Evolutionary conservation across 2,113 vertebrate genomes (phyloP), one percentile per base, ranked within the genome.

Genomic region (Clarias batrachus): DNA sequence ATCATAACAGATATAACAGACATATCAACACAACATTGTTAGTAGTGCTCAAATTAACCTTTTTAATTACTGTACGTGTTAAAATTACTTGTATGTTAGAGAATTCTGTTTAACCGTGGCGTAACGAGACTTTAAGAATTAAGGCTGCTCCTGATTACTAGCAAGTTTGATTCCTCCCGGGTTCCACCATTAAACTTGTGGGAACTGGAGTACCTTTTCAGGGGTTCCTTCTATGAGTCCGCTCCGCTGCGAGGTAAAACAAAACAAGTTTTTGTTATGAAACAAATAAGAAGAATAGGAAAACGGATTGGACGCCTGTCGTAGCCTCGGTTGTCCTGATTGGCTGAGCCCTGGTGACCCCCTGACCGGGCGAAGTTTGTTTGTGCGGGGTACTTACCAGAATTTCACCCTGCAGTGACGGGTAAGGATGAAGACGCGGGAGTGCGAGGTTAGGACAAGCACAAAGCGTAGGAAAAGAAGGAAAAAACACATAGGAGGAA

Each of bases 381-480:
- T 91, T 91, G 88, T 91, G 87, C 86, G 88, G 90, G 93, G 96
- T 99, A 99, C 97, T 99, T 97, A 99, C 97, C 97, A 98, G 92
- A 90, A 98, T 97, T 94, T 99, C 97, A 94, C 97, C 97, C 97
- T 98, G 97, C 94, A 89, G 89, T 93, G 89, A 92, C 27, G 87
- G 82, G 87, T 88, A 94, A 92, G 89, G 93, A 59, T 82, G 88
- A 92, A 93, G 92, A 59, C 14, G n/a, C 33, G 89, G 73, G 73
- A 33, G 41, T 33, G 48, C 48, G 7, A 25, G 62, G 56, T 63
- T n/a, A 30, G 25, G 91, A 92, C 88, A 92, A 33, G 87, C 89
- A 92, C 93, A 92, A 93, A 93, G 94, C 89, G 76, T 81, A 4
- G 88, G 65, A 92, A 89, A 76, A 54, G 23, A 82, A 60, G n/a